Evolutionary conservation across 2,113 vertebrate genomes (phyloP).

Genomic region (Takifugu bimaculatus): DNA sequence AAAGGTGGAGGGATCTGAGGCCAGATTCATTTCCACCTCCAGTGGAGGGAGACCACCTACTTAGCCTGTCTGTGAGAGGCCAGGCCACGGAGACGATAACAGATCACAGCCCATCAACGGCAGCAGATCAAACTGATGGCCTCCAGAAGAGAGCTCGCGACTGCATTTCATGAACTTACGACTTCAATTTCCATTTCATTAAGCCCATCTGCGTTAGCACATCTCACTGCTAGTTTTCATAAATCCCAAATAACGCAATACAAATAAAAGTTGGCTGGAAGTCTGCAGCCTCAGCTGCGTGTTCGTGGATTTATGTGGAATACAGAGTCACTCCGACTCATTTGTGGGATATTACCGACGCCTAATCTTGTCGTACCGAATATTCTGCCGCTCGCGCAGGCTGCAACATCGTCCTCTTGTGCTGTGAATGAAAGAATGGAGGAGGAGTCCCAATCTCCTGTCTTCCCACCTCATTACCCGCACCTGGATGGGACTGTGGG

Average conservation of each 20-base stretch:
- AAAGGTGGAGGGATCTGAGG: slow-evolving; percentile 59
- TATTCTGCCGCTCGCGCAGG: slow-evolving; percentile 4
- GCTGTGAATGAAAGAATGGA: slow-evolving; percentile 33
- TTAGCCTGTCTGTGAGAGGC: slow-evolving; percentile 66
- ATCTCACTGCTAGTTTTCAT: slow-evolving; percentile 23
- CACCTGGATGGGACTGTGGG: slow-evolving; percentile 62
- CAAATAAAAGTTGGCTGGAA: slow-evolving; percentile 30
- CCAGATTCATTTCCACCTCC: slow-evolving; percentile 79
- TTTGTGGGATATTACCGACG: neutral
- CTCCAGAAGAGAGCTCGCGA: slow-evolving; percentile 40
- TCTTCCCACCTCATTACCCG: slow-evolving; percentile 65
- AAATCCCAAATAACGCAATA: slow-evolving; percentile 20
- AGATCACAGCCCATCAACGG: slow-evolving; percentile 68
- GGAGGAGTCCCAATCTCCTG: slow-evolving; percentile 47
- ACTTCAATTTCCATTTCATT: slow-evolving; percentile 68
- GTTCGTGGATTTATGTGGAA: slow-evolving; percentile 10
- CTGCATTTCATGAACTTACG: slow-evolving; percentile 45
- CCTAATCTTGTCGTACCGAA: slow-evolving; percentile 17
- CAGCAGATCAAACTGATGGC: slow-evolving; percentile 49
- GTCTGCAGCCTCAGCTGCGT: neutral
- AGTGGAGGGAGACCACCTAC: slow-evolving; percentile 79
- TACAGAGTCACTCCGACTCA: neutral
- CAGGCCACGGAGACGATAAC: slow-evolving; percentile 72
- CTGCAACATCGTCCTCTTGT: slow-evolving; percentile 13
- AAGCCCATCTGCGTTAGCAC: slow-evolving; percentile 25